These are phyloP conservation scores for Drosophila seguyi DNA, from an alignment of 1,140 invertebrate genomes.

Conservation along the genomic window DNA sequence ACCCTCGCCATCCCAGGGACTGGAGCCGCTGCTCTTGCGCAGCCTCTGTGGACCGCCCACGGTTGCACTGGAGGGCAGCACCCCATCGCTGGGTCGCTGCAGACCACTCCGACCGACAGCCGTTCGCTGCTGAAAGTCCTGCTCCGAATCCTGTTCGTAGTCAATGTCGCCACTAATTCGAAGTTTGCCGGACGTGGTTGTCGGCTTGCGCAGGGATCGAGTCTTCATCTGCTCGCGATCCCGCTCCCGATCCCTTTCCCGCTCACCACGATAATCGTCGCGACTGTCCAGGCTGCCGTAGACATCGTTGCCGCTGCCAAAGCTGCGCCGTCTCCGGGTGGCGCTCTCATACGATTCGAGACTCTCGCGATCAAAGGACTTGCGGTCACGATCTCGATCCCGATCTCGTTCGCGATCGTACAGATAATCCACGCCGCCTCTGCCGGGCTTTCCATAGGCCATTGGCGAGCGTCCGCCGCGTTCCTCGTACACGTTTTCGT, in stretches of 20 bases:
- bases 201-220: conserved; percentile 73
- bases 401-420: conserved; percentile 67
- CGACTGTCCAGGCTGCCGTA: conserved; percentile 83
- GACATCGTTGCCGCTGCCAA: conserved; percentile 83
- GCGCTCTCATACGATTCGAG: conserved; percentile 83
- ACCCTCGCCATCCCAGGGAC: conserved; percentile 87
- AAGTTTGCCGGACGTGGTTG: conserved; percentile 65
- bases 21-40: conserved; percentile 85
- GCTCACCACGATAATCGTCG: conserved; percentile 67
- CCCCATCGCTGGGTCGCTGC: conserved; percentile 67
- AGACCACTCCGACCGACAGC: conserved; percentile 65
- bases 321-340: conserved; percentile 73
- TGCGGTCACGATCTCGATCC: conserved; percentile 62
- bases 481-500: conserved; percentile 82
- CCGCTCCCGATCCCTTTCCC: conserved; percentile 42
- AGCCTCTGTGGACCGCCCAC: conserved; percentile 60
- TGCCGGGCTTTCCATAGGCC: conserved; percentile 60
- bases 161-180: conserved; percentile 78
- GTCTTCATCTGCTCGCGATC: conserved; percentile 72
- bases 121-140: conserved; percentile 67
- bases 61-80: conserved; percentile 24
- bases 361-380: conserved; percentile 84
- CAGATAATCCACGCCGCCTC: conserved; percentile 62
- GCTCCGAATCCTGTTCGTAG: conserved; percentile 83
- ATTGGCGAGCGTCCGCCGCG: conserved; percentile 70